Base-by-base conservation (phyloP, 1,140 invertebrate species). In the Atta texana region DNA sequence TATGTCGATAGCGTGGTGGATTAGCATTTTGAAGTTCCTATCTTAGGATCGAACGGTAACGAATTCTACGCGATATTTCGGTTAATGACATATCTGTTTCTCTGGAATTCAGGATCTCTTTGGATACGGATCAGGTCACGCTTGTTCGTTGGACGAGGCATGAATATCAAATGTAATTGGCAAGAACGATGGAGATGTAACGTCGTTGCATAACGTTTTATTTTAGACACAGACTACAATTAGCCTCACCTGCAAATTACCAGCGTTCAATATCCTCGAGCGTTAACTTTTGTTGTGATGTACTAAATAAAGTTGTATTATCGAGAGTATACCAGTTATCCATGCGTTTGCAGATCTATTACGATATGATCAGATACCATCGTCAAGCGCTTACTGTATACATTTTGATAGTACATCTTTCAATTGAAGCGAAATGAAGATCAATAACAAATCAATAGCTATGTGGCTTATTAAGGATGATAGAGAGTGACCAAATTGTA, bases 41-140 rank as follows among this genome's bases (percentile, higher is more conserved):
- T 74, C 55, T 24, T 51, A 14, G 3, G 18, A 74, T 74, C 68
- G 57, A 81, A 68, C 80, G 55, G 69, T 84, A 84, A 84, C 69
- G 69, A 84, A 84, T 84, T 84, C 80, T 69, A 39, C 39, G 39
- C 80, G 39, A 75, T 63, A 49, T 39, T 61, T 39, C 68, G 39
- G 49, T 24, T 24, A 24, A 24, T 24, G 24, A 24, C 24, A 0
- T 39, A 74, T 74, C 28, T 84, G 69, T 63, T 75, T 75, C n/a
- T 44, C 18, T 84, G 63, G 63, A 66, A 86, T 86, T 34, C 63
- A 34, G 51, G 39, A 86, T 81, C 53, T 86, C 64, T 82, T 86
- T 84, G 44, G 44, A 86, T 34, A 69, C 85, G 34, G 76, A 49
- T 82, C 85, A 82, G 64, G 85, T 86, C 64, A 53, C 53, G 64